Conservation (phyloP, 2,797 vertebrate genomes). For the Gallinago nigripennis region DNA sequence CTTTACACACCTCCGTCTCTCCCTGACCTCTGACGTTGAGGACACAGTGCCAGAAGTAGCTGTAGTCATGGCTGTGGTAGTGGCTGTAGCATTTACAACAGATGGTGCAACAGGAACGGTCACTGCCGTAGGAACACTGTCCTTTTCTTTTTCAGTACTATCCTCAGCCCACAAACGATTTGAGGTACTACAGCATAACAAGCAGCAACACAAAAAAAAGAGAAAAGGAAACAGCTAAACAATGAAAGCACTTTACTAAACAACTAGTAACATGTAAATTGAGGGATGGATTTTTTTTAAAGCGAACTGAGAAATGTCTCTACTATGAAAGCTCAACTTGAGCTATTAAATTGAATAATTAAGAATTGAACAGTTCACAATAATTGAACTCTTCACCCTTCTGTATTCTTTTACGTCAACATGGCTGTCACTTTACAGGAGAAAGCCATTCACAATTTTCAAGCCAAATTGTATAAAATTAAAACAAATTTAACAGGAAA, state of each 20-base stretch:
- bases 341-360: conserved; percentile 47
- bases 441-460: conserved; percentile 43
- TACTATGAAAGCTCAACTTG: conserved; percentile 50
- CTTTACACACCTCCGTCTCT: conserved; percentile 94
- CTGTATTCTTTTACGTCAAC: conserved; percentile 14
- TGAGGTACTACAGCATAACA: conserved; percentile 81
- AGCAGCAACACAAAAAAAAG: conserved; percentile 84
- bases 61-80: conserved; percentile 87
- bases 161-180: conserved; percentile 98
- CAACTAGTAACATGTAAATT: conserved; percentile 74
- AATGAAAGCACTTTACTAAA: conserved; percentile 81
- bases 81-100: conserved; percentile 92
- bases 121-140: conserved; percentile 91
- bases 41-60: conserved; percentile 88
- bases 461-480: conserved; percentile 45
- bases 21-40: conserved; percentile 88
- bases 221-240: conserved; percentile 85
- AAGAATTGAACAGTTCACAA: conserved; percentile 48
- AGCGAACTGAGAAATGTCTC: conserved; percentile 56
- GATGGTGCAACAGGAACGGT: conserved; percentile 94
- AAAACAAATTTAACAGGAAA: conserved; percentile 38
- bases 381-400: not conserved
- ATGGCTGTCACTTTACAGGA: conserved; percentile 49
- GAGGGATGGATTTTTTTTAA: conserved; percentile 76
- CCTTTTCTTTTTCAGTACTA: conserved; percentile 92